Evolutionary conservation across 2,113 vertebrate genomes (phyloP).

Genomic region (Sinocyclocheilus grahami): DNA sequence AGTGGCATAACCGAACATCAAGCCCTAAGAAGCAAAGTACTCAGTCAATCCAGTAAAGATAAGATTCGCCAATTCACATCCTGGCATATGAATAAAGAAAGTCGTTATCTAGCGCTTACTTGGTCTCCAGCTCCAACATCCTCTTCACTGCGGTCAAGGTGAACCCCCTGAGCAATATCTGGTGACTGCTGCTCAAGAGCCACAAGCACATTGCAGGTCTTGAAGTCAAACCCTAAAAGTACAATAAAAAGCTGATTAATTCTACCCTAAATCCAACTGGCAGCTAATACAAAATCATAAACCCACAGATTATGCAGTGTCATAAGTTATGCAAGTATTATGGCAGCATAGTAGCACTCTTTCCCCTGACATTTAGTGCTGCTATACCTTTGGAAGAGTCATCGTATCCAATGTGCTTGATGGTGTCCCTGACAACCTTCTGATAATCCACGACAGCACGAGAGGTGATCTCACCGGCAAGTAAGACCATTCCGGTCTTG

Average conservation of each 20-base stretch:
- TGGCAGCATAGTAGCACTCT: not conserved
- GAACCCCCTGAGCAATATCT: slow-evolving; percentile 90
- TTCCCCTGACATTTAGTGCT: not conserved
- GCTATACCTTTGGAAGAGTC: slow-evolving; percentile 90
- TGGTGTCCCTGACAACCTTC: slow-evolving; percentile 89
- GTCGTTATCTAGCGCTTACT: slow-evolving; percentile 65
- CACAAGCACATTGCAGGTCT: slow-evolving; percentile 79
- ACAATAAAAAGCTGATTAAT: not conserved
- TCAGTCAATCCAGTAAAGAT: fast-evolving
- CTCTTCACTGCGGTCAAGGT: slow-evolving; percentile 90
- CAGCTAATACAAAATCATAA: not conserved
- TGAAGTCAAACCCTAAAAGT: slow-evolving; percentile 84
- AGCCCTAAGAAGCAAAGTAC: slow-evolving; percentile 74
- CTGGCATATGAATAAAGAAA: too few species aligned
- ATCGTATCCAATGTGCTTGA: slow-evolving; percentile 91
- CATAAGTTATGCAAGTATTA: not conserved
- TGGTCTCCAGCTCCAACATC: slow-evolving; percentile 94
- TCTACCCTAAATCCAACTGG: not conserved
- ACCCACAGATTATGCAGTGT: not conserved
- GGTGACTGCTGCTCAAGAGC: slow-evolving; percentile 93
- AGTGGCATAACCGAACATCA: slow-evolving; percentile 97
- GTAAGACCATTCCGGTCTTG: slow-evolving; percentile 96
- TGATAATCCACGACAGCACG: slow-evolving; percentile 88
- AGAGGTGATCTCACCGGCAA: slow-evolving; percentile 94
- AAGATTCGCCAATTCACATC: not conserved